Percentiles rank a stretch among this genome's conserved stretches.
Conservation (phyloP, 2,113 vertebrate species). For the Bolborhynchus lineola region DNA sequence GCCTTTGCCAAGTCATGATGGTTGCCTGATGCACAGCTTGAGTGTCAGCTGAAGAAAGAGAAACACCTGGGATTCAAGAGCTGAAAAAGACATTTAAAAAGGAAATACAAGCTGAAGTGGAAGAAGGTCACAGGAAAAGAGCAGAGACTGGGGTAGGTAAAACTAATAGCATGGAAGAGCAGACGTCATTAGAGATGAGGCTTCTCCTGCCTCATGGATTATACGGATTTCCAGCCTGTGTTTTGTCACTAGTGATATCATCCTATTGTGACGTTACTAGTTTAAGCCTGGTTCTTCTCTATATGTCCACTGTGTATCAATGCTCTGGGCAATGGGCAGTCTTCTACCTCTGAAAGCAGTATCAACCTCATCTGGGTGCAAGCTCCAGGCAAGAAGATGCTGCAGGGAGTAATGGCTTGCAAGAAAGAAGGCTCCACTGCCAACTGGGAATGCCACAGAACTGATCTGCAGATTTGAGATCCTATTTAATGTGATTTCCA, state of each 20-base stretch:
- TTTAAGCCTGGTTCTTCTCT: background rate
- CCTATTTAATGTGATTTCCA: slow-evolving; percentile 19
- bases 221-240: background rate
- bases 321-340: background rate
- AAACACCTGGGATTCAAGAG: slow-evolving; percentile 48
- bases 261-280: background rate
- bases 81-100: slow-evolving; percentile 18
- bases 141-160: background rate
- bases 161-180: background rate
- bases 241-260: background rate
- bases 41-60: slow-evolving; percentile 47
- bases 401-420: background rate
- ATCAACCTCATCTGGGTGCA: background rate
- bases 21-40: slow-evolving; percentile 17
- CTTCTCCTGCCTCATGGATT: background rate
- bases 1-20: slow-evolving; percentile 37
- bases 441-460: background rate
- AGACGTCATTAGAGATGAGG: background rate
- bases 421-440: background rate
- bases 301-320: background rate
- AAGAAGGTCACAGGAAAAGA: slow-evolving; percentile 1
- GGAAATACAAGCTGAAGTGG: background rate
- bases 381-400: background rate
- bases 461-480: background rate
- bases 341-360: background rate